phyloP scores from a whole-genome alignment of 2,797 vertebrate genomes.

The Pitangus sulphuratus region DNA sequence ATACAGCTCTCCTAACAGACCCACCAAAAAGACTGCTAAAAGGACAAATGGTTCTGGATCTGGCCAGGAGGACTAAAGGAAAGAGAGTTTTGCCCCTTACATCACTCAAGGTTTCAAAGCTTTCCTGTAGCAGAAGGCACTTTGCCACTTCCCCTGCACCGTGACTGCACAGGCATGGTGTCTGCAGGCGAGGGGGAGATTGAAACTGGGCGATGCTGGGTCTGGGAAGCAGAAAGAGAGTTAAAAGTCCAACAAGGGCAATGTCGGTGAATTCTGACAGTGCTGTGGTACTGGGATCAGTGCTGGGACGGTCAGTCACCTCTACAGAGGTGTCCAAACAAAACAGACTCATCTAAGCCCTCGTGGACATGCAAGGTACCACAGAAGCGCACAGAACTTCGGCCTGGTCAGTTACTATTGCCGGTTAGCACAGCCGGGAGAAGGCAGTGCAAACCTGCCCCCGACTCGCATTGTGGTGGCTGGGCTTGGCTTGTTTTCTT shows the following conservation, averaged over 20 bases:
- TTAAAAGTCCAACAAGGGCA: not conserved
- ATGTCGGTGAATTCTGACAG: accelerated
- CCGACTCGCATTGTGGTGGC: accelerated
- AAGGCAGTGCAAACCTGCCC: not conserved
- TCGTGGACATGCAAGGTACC: not conserved
- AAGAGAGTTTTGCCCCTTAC: not conserved
- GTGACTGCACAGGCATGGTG: accelerated
- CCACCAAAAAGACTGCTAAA: not conserved
- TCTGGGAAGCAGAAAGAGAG: not conserved
- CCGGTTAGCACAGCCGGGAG: accelerated
- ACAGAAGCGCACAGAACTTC: not conserved
- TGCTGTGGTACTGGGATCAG: accelerated
- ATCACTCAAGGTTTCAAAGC: not conserved
- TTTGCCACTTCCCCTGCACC: accelerated
- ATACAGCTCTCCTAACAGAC: not conserved
- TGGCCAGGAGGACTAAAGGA: not conserved
- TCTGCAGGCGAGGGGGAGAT: accelerated
- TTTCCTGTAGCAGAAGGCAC: not conserved
- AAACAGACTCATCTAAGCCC: not conserved
- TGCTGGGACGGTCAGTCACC: not conserved
- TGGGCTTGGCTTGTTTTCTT: not conserved
- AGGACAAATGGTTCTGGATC: not conserved
- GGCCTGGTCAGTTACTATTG: accelerated
- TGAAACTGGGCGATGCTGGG: accelerated
- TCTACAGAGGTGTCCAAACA: not conserved